Evolutionary conservation across 2,797 vertebrate genomes (phyloP).

Genomic region (Aeoliscus strigatus): DNA sequence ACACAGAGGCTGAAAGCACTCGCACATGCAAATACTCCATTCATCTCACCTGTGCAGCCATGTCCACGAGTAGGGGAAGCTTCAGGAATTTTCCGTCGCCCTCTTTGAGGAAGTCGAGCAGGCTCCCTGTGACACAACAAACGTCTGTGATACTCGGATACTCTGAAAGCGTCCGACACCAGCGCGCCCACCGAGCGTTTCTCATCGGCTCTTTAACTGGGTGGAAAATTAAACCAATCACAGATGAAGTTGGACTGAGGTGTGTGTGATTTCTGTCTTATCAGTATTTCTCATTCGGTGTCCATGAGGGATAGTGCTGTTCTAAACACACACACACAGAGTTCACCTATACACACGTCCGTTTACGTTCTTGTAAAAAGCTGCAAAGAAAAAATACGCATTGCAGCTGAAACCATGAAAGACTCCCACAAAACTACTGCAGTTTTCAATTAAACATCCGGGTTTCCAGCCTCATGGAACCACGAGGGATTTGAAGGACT

Average conservation of each 20-base stretch:
- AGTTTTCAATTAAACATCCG: constrained; percentile 54
- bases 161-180: too few species aligned
- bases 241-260: constrained; percentile 8
- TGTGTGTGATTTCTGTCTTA: constrained; percentile 3
- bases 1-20: constrained; percentile 2
- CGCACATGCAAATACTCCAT: not conserved
- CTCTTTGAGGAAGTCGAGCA: constrained; percentile 93
- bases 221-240: constrained; percentile 23
- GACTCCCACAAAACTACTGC: constrained; percentile 41
- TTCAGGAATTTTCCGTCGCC: constrained; percentile 93
- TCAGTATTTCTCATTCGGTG: constrained; percentile 1
- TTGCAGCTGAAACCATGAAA: constrained; percentile 44
- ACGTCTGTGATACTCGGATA: constrained; percentile 10
- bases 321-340: constrained; percentile 10
- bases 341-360: constrained; percentile 34
- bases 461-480: constrained; percentile 38
- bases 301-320: not conserved
- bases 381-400: not conserved
- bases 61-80: constrained; percentile 90
- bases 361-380: constrained; percentile 37
- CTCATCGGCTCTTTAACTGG: too few species aligned
- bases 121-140: constrained; percentile 77
- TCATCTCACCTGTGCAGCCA: constrained; percentile 89
- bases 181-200: too few species aligned
- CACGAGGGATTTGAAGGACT: constrained; percentile 42